These are phyloP conservation scores for Altica lythri DNA, from an alignment of 2,888 invertebrate genomes.

Conservation along the genomic window DNA sequence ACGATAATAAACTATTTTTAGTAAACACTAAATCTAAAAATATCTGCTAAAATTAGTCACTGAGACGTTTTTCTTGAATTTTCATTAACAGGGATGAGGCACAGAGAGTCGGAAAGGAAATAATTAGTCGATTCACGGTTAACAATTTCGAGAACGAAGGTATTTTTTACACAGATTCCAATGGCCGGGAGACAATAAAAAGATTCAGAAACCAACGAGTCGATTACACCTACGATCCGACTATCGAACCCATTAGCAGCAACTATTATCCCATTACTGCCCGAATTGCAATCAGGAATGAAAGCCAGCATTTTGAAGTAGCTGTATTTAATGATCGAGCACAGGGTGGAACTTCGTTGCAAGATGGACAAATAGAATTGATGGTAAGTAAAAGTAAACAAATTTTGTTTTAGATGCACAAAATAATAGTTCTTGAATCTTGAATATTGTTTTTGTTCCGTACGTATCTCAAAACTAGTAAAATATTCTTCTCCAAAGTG, in stretches of 20 bases:
- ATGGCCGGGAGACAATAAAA: constrained; percentile 71
- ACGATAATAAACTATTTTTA: no score
- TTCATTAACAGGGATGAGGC: constrained; percentile 2
- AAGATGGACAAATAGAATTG: constrained; percentile 64
- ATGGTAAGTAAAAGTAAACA: no score
- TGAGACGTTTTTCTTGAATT: no score
- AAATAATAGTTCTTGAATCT: no score
- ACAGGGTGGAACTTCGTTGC: constrained; percentile 65
- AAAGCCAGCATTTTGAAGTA: constrained; percentile 55
- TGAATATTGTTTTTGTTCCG: no score
- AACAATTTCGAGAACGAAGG: constrained; percentile 38
- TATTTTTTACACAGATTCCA: constrained; percentile 78
- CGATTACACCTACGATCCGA: constrained; percentile 60
- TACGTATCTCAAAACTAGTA: no score
- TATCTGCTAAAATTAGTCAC: no score
- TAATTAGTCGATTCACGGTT: constrained; percentile 17
- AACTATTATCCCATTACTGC: constrained; percentile 80
- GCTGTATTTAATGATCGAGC: constrained; percentile 67
- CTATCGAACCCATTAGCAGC: constrained; percentile 63
- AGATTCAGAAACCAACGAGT: constrained; percentile 64
- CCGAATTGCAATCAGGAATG: constrained; percentile 62
- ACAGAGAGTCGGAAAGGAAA: constrained; percentile 14
- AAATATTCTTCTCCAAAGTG: no score
- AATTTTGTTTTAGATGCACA: no score
- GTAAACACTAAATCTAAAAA: no score